These are phyloP conservation scores for Seriola aureovittata DNA, from an alignment of 2,113 vertebrate genomes.

Conservation along the genomic window DNA sequence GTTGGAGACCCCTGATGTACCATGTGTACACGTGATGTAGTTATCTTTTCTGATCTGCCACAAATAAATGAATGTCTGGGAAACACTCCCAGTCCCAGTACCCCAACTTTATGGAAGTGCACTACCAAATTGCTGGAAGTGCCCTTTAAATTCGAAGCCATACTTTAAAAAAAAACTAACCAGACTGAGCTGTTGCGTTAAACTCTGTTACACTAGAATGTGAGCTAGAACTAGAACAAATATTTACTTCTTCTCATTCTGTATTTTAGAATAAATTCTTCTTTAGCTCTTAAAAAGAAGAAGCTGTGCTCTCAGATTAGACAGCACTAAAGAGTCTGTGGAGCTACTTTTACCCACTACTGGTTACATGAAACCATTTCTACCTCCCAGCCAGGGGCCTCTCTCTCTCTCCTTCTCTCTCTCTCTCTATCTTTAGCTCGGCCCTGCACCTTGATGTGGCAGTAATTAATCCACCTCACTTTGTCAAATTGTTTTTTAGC, in stretches of 20 bases:
- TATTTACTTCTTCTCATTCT: neutral
- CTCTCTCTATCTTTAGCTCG: conserved; percentile 32
- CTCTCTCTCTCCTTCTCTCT: conserved; percentile 11
- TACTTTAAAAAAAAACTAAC: neutral
- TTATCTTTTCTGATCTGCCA: no score
- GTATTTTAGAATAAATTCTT: neutral
- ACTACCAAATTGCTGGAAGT: no score
- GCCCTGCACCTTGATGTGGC: conserved; percentile 10
- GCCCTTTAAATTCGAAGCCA: no score
- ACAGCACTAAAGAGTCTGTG: neutral
- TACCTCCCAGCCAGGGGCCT: neutral
- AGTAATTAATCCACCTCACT: conserved; percentile 10
- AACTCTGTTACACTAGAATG: neutral
- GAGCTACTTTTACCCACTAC: conserved; percentile 17
- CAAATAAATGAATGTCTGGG: no score
- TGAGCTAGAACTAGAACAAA: neutral
- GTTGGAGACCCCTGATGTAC: no score
- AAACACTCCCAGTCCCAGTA: no score
- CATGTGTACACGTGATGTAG: no score
- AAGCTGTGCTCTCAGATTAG: neutral
- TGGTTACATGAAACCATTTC: conserved; percentile 28
- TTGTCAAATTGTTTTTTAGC: neutral
- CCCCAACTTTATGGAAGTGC: no score
- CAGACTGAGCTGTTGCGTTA: neutral
- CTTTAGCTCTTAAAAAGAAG: neutral